Evolutionary conservation across 2,113 vertebrate species (phyloP).

Genomic region (Sinocyclocheilus anshuiensis): DNA sequence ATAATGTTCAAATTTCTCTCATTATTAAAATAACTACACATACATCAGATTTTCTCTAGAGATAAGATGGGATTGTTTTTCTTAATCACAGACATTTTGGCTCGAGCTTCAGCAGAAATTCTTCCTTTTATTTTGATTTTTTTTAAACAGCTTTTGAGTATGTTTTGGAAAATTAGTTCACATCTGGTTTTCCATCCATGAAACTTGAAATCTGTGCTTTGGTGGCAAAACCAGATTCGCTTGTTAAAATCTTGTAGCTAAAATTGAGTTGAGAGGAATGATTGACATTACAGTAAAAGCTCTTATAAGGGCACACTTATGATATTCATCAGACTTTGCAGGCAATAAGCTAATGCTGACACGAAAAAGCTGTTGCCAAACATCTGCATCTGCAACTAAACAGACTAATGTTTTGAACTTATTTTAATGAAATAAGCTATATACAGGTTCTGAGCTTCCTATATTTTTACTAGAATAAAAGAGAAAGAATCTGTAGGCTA

Average conservation of each 20-base stretch:
- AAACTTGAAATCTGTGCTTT: slow-evolving; percentile 51
- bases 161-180: slow-evolving; percentile 61
- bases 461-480: not conserved
- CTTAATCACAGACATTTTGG: slow-evolving; percentile 59
- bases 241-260: slow-evolving; percentile 60
- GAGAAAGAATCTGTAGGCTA: too few relatives aligned
- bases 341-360: not conserved
- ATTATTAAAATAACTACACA: not conserved
- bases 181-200: slow-evolving; percentile 62
- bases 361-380: not conserved
- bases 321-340: not conserved
- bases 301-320: not conserved
- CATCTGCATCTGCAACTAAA: not conserved
- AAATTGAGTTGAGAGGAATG: slow-evolving; percentile 32
- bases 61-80: slow-evolving; percentile 39
- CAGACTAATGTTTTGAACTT: not conserved
- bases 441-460: not conserved
- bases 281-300: slow-evolving; percentile 35
- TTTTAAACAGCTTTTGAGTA: slow-evolving; percentile 49
- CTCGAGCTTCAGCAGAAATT: slow-evolving; percentile 68
- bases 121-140: slow-evolving; percentile 42
- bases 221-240: slow-evolving; percentile 32
- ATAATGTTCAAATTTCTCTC: not conserved
- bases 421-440: not conserved
- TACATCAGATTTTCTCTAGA: slow-evolving; percentile 43